phyloP scores from a whole-genome alignment of 1,140 invertebrate genomes.

The Dryas iulia region DNA sequence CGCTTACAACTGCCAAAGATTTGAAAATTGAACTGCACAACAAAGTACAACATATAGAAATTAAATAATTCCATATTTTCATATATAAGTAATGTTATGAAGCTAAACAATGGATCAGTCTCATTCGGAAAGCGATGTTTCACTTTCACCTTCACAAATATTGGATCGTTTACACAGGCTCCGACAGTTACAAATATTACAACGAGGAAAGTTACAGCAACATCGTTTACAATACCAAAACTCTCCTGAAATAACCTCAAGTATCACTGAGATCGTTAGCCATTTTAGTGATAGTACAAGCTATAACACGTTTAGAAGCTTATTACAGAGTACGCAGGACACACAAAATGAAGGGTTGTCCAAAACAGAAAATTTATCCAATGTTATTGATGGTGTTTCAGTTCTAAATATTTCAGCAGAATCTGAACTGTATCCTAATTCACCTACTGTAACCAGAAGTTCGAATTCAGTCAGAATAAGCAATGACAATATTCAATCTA shows the following conservation, averaged over 20 bases:
- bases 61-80: not conserved
- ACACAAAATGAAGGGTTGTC: slow-evolving; percentile 38
- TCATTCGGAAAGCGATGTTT: slow-evolving; percentile 63
- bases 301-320: slow-evolving; percentile 67
- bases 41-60: not conserved
- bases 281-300: slow-evolving; percentile 70
- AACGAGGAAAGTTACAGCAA: slow-evolving; percentile 69
- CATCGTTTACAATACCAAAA: slow-evolving; percentile 58
- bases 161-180: slow-evolving; percentile 65
- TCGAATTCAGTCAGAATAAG: slow-evolving; percentile 22
- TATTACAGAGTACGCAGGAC: slow-evolving; percentile 54
- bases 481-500: not conserved
- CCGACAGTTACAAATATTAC: slow-evolving; percentile 61
- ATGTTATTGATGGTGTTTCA: slow-evolving; percentile 66
- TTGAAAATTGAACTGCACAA: not conserved
- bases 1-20: not conserved
- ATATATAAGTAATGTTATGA: not conserved
- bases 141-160: slow-evolving; percentile 68
- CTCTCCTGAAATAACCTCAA: slow-evolving; percentile 54
- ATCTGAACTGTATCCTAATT: slow-evolving; percentile 58
- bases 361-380: slow-evolving; percentile 42
- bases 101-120: slow-evolving; percentile 58
- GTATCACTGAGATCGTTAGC: slow-evolving; percentile 69
- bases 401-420: slow-evolving; percentile 68
- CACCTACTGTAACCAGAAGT: slow-evolving; percentile 49